phyloP scores from a whole-genome alignment of 2,113 vertebrate species.

The Sphyrna mokarran region DNA sequence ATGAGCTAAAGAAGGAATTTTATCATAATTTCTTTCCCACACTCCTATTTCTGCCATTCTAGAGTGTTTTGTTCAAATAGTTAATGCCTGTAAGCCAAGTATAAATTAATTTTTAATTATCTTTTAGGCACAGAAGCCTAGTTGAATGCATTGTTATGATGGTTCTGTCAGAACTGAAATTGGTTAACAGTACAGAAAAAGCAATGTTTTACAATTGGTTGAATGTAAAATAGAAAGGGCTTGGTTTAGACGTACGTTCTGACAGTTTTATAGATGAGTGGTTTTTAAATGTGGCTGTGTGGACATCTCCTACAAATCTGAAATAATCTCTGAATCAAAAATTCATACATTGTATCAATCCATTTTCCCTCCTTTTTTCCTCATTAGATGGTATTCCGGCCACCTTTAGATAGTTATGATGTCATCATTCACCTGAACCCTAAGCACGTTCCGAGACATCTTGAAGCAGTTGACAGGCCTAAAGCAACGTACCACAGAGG shows the following conservation, averaged over 20 bases:
- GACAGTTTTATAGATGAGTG: background rate
- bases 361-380: constrained; percentile 25
- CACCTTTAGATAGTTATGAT: constrained; percentile 81
- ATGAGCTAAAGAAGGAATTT: background rate
- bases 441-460: constrained; percentile 74
- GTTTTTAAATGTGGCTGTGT: background rate
- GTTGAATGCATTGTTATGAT: background rate
- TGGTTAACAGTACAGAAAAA: background rate
- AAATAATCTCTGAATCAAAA: background rate
- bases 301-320: background rate
- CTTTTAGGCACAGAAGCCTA: too few species aligned
- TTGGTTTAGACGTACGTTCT: background rate
- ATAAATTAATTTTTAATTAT: too few species aligned
- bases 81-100: background rate
- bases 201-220: background rate
- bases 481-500: constrained; percentile 64
- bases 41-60: background rate
- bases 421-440: constrained; percentile 77
- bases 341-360: background rate
- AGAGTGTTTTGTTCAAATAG: background rate
- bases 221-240: background rate
- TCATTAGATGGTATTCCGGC: constrained; percentile 74
- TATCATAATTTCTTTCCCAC: background rate
- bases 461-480: constrained; percentile 68
- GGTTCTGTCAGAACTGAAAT: background rate